These are phyloP conservation scores for Mormyrus lacerda DNA, from an alignment of 2,113 vertebrate genomes.

Conservation along the genomic window DNA sequence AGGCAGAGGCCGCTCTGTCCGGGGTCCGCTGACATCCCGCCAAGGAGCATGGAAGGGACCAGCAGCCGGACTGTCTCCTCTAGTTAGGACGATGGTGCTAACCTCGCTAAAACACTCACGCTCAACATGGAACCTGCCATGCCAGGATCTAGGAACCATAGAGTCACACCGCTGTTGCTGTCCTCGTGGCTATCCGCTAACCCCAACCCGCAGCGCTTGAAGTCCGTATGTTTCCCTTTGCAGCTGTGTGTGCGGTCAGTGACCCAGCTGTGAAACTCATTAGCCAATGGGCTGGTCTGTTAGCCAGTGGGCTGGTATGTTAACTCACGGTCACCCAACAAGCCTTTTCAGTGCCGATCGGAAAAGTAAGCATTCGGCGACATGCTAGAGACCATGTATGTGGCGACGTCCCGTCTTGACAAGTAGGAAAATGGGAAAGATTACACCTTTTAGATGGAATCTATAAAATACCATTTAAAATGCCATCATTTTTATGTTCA, in stretches of 20 bases:
- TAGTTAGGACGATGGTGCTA: constrained; percentile 11
- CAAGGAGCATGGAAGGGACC: neutral
- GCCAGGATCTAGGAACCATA: neutral
- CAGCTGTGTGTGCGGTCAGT: neutral
- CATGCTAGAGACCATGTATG: neutral
- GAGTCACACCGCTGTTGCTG: neutral
- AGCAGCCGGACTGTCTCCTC: neutral
- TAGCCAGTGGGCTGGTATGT: neutral
- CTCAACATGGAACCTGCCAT: neutral
- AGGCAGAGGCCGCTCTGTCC: neutral
- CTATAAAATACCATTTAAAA: neutral
- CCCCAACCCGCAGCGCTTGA: neutral
- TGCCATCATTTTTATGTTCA: neutral
- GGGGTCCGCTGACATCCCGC: neutral
- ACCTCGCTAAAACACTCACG: neutral
- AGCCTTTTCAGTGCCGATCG: neutral
- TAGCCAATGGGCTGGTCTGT: neutral
- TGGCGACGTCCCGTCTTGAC: neutral
- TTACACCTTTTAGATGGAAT: neutral
- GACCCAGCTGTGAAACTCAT: neutral
- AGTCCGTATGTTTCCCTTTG: neutral
- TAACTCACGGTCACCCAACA: neutral
- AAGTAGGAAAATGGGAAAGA: neutral
- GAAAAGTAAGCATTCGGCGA: too few relatives aligned
- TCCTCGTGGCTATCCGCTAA: neutral